Base-by-base conservation (phyloP, 1,140 invertebrate species). In the Diorhabda elongata region DNA sequence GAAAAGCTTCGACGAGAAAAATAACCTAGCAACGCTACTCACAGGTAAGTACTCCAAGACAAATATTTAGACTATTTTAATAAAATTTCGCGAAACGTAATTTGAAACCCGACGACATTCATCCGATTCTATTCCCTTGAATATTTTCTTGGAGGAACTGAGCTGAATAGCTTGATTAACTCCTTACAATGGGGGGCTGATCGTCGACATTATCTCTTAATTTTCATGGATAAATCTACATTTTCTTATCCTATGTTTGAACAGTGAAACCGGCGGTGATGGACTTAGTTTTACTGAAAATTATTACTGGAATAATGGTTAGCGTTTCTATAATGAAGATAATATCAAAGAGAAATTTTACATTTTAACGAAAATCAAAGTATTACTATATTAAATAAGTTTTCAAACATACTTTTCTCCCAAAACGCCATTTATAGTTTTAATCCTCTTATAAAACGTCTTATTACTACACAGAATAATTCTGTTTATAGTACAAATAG, bases 131-230 rank as follows among this genome's bases (percentile, higher is more conserved):
- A 61, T 61, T 61, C 42, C 8, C 59, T 42, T 61, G 42, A 61
- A 43, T n/a, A 61, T 42, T 61, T 61, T 42, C 59, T 61, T 43
- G 26, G 59, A 43, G 4, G 47, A n/a, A 52, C 26, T 61, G 42
- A 61, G 9, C 42, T 61, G 42, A 61, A 61, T 43, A 8, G 42
- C 11, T 61, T 61, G 59, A 61, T 61, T 61, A 61, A 61, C 59
- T 61, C 42, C 42, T 61, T 41, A 61, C 59, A 61, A 61, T 61
- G 26, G 26, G 26, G 42, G 11, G 59, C 42, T 42, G 42, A 61
- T 61, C 26, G 59, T 43, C 4, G n/a, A 8, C 59, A 61, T 61
- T 61, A 61, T 61, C 59, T 61, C 42, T 61, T 61, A 41, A 43
- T 42, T 43, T 61, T 43, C 26, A 8, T 43, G 9, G 59, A 61